Evolutionary conservation across 1,140 invertebrate species (phyloP).

Genomic region (Aphelinus certus): DNA sequence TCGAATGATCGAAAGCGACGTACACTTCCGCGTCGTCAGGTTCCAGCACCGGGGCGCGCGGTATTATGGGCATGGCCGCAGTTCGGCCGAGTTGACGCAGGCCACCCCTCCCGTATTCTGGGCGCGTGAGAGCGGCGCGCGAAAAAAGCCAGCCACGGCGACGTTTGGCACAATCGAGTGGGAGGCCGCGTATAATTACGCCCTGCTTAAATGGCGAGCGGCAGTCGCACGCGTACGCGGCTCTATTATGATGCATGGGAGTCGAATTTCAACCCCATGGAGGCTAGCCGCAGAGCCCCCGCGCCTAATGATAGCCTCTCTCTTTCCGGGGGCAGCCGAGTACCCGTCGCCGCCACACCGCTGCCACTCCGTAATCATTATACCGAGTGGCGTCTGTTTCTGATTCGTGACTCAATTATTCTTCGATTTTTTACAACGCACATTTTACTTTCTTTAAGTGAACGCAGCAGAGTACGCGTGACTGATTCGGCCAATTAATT

Average conservation of each 20-base stretch:
- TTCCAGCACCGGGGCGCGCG: background rate
- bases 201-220: constrained; percentile 52
- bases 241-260: constrained; percentile 56
- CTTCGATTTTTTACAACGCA: background rate
- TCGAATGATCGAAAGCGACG: background rate
- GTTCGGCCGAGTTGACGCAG: too few relatives aligned
- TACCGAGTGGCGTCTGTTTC: constrained; percentile 40
- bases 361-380: constrained; percentile 61
- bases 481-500: background rate
- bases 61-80: background rate
- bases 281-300: constrained; percentile 52
- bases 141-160: constrained; percentile 1
- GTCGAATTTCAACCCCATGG: constrained; percentile 59
- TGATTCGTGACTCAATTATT: constrained; percentile 34
- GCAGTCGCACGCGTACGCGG: constrained; percentile 39
- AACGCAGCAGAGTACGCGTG: too few relatives aligned
- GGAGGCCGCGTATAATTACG: constrained; percentile 53
- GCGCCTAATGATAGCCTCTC: constrained; percentile 54
- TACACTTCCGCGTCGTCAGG: background rate
- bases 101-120: background rate
- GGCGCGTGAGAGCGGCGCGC: constrained; percentile 16
- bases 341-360: constrained; percentile 20
- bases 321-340: background rate
- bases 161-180: constrained; percentile 21
- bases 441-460: background rate